Percentiles rank a stretch among this genome's conserved stretches.
These are phyloP conservation scores for Lissocephala sabroskyi DNA, from an alignment of 2,888 invertebrate genomes.

Conservation along the genomic window DNA sequence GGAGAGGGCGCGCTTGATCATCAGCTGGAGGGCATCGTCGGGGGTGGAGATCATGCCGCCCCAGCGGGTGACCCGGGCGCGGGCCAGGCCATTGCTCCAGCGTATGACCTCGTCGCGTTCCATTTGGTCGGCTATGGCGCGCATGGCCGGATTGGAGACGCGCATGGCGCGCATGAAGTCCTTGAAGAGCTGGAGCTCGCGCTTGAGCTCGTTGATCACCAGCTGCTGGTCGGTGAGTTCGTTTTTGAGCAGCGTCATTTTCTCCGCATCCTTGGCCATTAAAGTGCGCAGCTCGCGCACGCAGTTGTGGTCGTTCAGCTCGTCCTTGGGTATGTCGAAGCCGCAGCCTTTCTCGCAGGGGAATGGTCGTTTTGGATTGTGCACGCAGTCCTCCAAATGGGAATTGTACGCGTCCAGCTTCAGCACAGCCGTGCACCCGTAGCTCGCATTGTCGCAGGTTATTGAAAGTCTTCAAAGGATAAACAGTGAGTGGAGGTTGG, in stretches of 20 bases:
- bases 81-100: slow-evolving; percentile 87
- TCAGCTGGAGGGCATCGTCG: slow-evolving; percentile 92
- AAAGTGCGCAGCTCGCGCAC: slow-evolving; percentile 88
- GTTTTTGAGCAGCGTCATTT: slow-evolving; percentile 88
- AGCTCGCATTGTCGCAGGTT: slow-evolving; percentile 90
- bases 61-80: slow-evolving; percentile 95
- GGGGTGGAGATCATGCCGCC: slow-evolving; percentile 99
- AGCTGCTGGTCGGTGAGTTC: slow-evolving; percentile 90
- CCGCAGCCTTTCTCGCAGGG: slow-evolving; percentile 96
- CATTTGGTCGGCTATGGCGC: slow-evolving; percentile 94
- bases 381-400: slow-evolving; percentile 93
- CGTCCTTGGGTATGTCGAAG: slow-evolving; percentile 94
- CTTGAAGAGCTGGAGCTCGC: slow-evolving; percentile 90
- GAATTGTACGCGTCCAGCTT: slow-evolving; percentile 89
- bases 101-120: slow-evolving; percentile 93
- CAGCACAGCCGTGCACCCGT: slow-evolving; percentile 88
- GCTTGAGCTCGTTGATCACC: slow-evolving; percentile 89
- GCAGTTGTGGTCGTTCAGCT: slow-evolving; percentile 94
- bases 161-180: slow-evolving; percentile 96
- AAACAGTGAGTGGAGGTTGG: background rate
- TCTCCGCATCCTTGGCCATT: slow-evolving; percentile 89
- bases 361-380: slow-evolving; percentile 94
- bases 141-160: slow-evolving; percentile 91
- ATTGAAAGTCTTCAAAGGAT: slow-evolving; percentile 81
- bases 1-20: slow-evolving; percentile 92